A percentile compares a stretch with the other conserved stretches of the same genome.
phyloP scores from a whole-genome alignment of 2,888 invertebrate genomes.

The Odontocerum albicorne region DNA sequence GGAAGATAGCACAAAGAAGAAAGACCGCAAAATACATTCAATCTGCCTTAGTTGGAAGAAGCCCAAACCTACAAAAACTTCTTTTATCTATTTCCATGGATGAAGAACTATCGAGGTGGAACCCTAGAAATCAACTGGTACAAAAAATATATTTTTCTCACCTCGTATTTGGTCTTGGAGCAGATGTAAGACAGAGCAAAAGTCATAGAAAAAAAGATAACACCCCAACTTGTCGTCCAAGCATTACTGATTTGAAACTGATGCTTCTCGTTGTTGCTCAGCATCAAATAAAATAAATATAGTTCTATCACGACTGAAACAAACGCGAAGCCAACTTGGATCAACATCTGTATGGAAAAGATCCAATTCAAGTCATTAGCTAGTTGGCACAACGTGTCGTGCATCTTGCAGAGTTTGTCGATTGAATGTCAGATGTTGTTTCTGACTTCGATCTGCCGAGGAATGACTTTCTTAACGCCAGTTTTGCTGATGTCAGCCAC shows the following conservation, averaged over 20 bases:
- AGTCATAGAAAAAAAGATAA: constrained; percentile 10
- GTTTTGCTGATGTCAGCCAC: too few species aligned
- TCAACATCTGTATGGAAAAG: constrained; percentile 19
- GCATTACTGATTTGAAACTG: constrained; percentile 10
- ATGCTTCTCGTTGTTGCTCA: constrained; percentile 21
- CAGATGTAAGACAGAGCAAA: constrained; percentile 19
- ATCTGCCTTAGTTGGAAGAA: too few species aligned
- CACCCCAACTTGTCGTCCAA: constrained; percentile 24
- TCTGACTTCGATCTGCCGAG: too few species aligned
- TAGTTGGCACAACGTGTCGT: constrained; percentile 22
- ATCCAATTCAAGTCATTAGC: constrained; percentile 13
- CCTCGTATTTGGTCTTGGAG: constrained; percentile 25
- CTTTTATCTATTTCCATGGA: too few species aligned
- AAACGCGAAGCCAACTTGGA: constrained; percentile 17
- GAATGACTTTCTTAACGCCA: too few species aligned
- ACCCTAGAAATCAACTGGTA: too few species aligned
- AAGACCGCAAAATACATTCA: too few species aligned
- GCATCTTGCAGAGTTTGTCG: constrained; percentile 23
- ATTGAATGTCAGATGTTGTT: too few species aligned
- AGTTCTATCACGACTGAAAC: constrained; percentile 22
- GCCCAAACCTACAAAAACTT: too few species aligned
- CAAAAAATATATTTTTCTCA: too few species aligned
- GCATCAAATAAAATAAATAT: constrained; percentile 30
- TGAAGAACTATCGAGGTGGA: too few species aligned
- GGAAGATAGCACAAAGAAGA: too few species aligned